A percentile compares a stretch with the other conserved stretches of the same genome.
These are phyloP conservation scores for Musca domestica DNA, from an alignment of 1,140 invertebrate genomes.

Conservation along the genomic window DNA sequence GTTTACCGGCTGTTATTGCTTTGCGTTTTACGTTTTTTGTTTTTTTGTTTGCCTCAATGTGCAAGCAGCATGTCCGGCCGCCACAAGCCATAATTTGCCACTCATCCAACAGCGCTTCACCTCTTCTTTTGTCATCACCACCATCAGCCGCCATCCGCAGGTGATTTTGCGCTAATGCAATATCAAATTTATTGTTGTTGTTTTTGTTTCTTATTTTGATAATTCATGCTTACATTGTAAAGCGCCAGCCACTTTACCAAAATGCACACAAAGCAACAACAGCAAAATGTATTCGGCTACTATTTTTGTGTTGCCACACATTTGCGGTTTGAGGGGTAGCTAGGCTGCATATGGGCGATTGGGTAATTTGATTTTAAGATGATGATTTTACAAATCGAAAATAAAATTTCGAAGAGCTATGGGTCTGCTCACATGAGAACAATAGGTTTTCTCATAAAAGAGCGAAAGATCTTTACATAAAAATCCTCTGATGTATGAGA, in stretches of 20 bases:
- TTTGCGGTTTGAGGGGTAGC: background rate
- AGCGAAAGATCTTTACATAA: background rate
- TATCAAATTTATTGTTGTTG: conserved; percentile 7
- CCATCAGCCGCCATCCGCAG: background rate
- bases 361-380: no score
- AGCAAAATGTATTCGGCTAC: background rate
- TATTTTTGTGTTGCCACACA: conserved; percentile 9
- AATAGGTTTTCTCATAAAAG: no score
- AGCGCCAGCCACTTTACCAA: background rate
- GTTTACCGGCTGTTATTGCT: background rate
- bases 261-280: background rate
- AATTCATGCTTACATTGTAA: conserved; percentile 23
- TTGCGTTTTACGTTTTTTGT: no score
- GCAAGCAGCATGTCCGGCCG: background rate
- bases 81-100: background rate
- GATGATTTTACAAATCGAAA: no score
- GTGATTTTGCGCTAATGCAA: background rate
- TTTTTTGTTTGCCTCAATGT: background rate
- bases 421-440: no score
- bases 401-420: no score
- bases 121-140: background rate
- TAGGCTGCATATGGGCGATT: background rate
- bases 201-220: conserved; percentile 11
- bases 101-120: background rate
- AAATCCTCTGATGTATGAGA: no score